A percentile compares a stretch with the other conserved stretches of the same genome.
Evolutionary conservation across 2,888 invertebrate species (phyloP).

Genomic region (Hypomecis atomaria): DNA sequence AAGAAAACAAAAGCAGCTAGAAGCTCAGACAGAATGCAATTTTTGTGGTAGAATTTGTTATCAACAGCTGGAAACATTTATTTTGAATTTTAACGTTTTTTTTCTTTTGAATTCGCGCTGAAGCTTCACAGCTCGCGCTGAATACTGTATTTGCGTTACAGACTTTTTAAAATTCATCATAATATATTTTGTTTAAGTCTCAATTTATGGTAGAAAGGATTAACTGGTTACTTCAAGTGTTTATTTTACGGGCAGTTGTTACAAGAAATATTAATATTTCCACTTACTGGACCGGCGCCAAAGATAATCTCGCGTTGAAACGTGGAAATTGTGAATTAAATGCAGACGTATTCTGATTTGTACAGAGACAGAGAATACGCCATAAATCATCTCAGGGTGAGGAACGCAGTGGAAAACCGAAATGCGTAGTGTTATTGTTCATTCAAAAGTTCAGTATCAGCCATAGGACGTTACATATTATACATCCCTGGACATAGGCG

Average conservation of each 20-base stretch:
- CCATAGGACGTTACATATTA: no score
- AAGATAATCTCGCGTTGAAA: neutral
- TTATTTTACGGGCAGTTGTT: slow-evolving; percentile 12
- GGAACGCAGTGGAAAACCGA: neutral
- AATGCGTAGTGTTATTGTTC: neutral
- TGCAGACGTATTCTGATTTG: neutral
- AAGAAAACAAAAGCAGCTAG: no score
- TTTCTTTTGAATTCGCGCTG: neutral
- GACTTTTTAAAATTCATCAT: neutral
- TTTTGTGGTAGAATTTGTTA: neutral
- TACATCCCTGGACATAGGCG: no score
- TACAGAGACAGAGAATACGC: neutral
- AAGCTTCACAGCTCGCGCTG: no score
- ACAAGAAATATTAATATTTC: slow-evolving; percentile 13
- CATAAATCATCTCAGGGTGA: neutral
- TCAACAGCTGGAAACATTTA: neutral
- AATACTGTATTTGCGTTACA: no score
- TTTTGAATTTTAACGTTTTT: neutral
- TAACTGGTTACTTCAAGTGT: slow-evolving; percentile 5
- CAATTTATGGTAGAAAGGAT: slow-evolving; percentile 2
- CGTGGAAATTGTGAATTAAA: neutral
- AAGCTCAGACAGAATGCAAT: no score
- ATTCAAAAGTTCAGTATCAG: no score
- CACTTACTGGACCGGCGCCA: slow-evolving; percentile 8
- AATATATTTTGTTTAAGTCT: neutral